Percentiles rank a stretch among this genome's conserved stretches.
These are phyloP conservation scores for Pitangus sulphuratus DNA, from an alignment of 2,797 vertebrate genomes.

Conservation along the genomic window DNA sequence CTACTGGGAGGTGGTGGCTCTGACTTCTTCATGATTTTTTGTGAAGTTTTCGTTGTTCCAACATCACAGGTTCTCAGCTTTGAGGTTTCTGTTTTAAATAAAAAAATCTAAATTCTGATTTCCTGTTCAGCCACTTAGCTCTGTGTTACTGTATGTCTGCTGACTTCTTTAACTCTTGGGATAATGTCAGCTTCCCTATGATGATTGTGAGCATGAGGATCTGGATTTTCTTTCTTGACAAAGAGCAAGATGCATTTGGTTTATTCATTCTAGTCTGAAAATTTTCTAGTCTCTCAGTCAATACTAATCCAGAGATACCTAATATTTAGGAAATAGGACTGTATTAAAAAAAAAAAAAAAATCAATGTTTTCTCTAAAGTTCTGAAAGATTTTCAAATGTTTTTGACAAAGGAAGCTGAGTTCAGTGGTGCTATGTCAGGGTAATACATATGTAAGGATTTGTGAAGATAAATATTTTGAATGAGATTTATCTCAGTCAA, in stretches of 20 bases:
- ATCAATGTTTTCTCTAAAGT: not conserved
- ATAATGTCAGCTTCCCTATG: not conserved
- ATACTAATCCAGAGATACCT: not conserved
- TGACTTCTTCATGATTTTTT: not conserved
- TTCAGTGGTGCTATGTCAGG: not conserved
- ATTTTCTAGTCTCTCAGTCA: not conserved
- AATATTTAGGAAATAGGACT: not conserved
- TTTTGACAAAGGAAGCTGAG: not conserved
- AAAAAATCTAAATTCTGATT: not conserved
- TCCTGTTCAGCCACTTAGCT: not conserved
- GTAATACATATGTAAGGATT: not conserved
- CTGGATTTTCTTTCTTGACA: not conserved
- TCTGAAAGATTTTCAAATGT: not conserved
- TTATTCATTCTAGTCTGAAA: not conserved
- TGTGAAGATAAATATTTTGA: not conserved
- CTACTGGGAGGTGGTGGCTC: not conserved
- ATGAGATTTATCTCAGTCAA: not conserved
- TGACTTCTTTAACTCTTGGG: not conserved
- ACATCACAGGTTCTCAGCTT: not conserved
- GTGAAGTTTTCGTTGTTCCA: not conserved
- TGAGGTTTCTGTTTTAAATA: not conserved
- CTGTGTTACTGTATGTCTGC: not conserved
- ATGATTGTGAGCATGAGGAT: not conserved
- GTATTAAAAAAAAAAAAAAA: not conserved
- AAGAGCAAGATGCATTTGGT: not conserved